Conservation (phyloP, 2,113 vertebrate genomes). For the Semnornis frantzii region DNA sequence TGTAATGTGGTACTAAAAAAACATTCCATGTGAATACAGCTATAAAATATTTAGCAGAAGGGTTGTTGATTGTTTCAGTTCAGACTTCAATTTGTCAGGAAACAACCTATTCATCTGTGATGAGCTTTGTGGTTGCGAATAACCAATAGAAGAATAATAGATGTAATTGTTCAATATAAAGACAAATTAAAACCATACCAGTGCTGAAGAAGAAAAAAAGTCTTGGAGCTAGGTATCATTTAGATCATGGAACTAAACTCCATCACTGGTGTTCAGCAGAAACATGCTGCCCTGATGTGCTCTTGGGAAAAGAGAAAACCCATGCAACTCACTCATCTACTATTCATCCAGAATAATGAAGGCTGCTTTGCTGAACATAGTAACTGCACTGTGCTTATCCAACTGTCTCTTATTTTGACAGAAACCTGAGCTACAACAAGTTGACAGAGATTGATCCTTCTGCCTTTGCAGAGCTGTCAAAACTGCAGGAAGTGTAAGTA, state of each 20-base stretch:
- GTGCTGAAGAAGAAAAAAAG: not conserved
- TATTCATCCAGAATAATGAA: conserved; percentile 32
- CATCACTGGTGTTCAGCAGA: not conserved
- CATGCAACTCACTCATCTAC: not conserved
- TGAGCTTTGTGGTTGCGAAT: conserved; percentile 49
- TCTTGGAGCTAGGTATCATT: not conserved
- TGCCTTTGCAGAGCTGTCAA: conserved; percentile 82
- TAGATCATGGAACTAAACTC: not conserved
- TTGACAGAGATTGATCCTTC: conserved; percentile 83
- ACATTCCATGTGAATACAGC: not conserved
- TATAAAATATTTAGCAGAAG: conserved; percentile 33
- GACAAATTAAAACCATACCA: conserved; percentile 47
- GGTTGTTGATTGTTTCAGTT: conserved; percentile 34
- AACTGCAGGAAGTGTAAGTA: conserved; percentile 95
- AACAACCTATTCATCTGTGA: conserved; percentile 37
- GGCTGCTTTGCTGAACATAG: conserved; percentile 28
- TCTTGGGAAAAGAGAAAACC: not conserved
- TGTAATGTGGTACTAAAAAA: not conserved
- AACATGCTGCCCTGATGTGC: not conserved
- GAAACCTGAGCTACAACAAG: conserved; percentile 95
- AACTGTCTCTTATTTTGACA: conserved; percentile 69
- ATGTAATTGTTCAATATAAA: conserved; percentile 32
- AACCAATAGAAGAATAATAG: conserved; percentile 52
- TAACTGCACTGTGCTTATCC: conserved; percentile 40
- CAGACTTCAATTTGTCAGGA: conserved; percentile 47